Conservation (phyloP, 1,140 invertebrate species). For the Drosophila subpulchrella region DNA sequence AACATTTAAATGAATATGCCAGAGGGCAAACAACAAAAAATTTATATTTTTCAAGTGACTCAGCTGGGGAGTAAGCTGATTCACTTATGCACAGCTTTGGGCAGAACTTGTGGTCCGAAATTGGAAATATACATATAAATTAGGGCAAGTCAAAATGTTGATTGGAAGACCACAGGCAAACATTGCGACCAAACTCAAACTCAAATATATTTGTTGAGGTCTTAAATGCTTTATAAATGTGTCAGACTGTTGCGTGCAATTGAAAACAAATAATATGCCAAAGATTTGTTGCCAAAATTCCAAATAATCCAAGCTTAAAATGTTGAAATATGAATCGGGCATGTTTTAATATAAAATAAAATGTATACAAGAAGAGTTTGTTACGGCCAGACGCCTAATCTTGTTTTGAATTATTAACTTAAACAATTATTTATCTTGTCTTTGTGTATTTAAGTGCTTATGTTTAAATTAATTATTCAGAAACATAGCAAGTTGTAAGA, state of each 20-base stretch:
- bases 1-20: conserved; percentile 46
- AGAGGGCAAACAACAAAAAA: conserved; percentile 32
- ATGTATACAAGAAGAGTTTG: neutral
- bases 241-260: neutral
- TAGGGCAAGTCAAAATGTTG: neutral
- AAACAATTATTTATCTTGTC: neutral
- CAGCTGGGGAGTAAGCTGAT: conserved; percentile 34
- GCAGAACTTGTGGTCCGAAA: neutral
- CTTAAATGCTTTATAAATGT: neutral
- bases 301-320: neutral
- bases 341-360: neutral
- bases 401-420: neutral
- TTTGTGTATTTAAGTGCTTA: neutral
- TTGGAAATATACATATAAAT: conserved; percentile 1
- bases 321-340: neutral
- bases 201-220: neutral
- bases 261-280: neutral
- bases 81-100: conserved; percentile 11
- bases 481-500: too few relatives aligned
- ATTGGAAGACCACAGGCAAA: conserved; percentile 1
- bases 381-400: neutral
- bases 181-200: neutral
- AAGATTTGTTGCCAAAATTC: neutral
- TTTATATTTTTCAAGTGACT: conserved; percentile 42
- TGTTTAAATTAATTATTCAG: neutral